Evolutionary conservation across 2,797 vertebrate genomes (phyloP).

Genomic region (Malurus splendens): DNA sequence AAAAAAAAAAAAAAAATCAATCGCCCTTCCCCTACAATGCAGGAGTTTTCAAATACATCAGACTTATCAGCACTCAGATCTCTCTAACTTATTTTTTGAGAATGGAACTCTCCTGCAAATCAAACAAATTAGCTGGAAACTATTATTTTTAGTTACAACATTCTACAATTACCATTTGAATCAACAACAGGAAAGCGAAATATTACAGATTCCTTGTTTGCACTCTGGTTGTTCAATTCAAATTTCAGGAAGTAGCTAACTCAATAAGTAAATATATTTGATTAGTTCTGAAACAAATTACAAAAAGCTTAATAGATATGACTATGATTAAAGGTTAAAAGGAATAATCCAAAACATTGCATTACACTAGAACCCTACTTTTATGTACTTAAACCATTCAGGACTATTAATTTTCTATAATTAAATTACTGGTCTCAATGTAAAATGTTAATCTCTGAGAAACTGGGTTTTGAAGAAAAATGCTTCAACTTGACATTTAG

Average conservation of each 20-base stretch:
- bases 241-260: background rate
- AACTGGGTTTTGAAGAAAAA: background rate
- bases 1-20: background rate
- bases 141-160: background rate
- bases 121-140: background rate
- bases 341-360: background rate
- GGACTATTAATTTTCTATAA: conserved; percentile 18
- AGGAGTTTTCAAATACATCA: background rate
- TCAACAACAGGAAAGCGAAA: background rate
- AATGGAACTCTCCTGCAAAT: background rate
- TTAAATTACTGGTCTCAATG: background rate
- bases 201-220: background rate
- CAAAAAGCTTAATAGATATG: background rate
- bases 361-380: background rate
- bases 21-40: background rate
- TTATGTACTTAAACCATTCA: background rate
- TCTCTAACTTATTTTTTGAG: background rate
- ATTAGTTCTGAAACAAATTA: background rate
- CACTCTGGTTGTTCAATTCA: background rate
- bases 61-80: background rate
- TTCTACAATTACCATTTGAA: background rate
- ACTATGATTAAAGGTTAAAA: background rate
- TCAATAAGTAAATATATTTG: background rate
- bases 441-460: background rate
- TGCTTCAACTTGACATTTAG: background rate